A percentile compares a stretch with the other conserved stretches of the same genome.
These are phyloP conservation scores for Dorcus hopei DNA, from an alignment of 2,888 invertebrate genomes.

Conservation along the genomic window DNA sequence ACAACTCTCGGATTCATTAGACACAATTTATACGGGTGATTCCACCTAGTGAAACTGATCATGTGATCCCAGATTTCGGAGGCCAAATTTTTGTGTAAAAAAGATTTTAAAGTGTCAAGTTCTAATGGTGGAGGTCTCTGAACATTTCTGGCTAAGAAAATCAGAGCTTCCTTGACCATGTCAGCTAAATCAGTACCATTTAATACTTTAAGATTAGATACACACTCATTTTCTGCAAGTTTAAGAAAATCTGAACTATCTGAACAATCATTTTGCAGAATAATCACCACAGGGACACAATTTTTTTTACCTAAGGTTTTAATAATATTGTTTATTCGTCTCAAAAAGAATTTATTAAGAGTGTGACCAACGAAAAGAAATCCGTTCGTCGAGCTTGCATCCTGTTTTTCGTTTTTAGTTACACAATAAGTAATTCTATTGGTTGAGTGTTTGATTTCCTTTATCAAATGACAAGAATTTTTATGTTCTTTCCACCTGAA, in stretches of 20 bases:
- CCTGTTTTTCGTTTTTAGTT: conserved; percentile 34
- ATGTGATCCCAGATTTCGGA: conserved; percentile 63
- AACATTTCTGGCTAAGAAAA: conserved; percentile 54
- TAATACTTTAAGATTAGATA: conserved; percentile 35
- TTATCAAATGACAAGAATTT: conserved; percentile 36
- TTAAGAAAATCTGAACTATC: conserved; percentile 25
- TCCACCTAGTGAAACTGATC: conserved; percentile 45
- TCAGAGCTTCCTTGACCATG: conserved; percentile 35
- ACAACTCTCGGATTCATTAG: conserved; percentile 58
- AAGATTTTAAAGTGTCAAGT: conserved; percentile 56
- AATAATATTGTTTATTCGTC: conserved; percentile 27
- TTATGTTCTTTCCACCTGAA: conserved; percentile 40
- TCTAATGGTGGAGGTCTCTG: conserved; percentile 55
- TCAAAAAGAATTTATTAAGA: conserved; percentile 32
- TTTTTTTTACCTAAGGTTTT: conserved; percentile 29
- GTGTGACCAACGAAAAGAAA: conserved; percentile 41
- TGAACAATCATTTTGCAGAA: conserved; percentile 26
- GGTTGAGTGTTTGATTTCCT: conserved; percentile 28
- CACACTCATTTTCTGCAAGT: conserved; percentile 28
- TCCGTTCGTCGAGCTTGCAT: conserved; percentile 30
- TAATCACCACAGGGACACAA: conserved; percentile 30
- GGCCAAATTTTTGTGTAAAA: conserved; percentile 57
- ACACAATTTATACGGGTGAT: conserved; percentile 48
- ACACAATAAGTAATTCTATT: conserved; percentile 41
- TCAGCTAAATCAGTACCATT: conserved; percentile 21